phyloP scores from a whole-genome alignment of 2,888 invertebrate genomes.

The Tenodera sinensis region DNA sequence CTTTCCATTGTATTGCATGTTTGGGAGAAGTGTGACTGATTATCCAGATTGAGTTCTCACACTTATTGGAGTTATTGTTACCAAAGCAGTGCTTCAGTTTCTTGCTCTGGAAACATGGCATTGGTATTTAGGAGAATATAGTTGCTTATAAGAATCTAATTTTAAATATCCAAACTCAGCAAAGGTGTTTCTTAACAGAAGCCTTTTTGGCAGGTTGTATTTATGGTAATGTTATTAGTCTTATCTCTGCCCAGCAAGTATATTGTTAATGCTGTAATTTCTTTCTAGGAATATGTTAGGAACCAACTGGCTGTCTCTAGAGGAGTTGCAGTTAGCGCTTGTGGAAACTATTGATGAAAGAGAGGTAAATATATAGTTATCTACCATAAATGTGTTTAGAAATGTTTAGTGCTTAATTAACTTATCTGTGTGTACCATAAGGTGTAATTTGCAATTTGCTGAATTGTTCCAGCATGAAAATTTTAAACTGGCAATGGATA shows the following conservation, averaged over 20 bases:
- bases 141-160: no score
- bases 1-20: no score
- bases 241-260: not conserved
- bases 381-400: not conserved
- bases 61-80: no score
- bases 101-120: no score
- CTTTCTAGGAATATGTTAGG: constrained; percentile 52
- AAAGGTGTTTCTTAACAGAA: not conserved
- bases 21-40: no score
- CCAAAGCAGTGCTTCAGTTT: no score
- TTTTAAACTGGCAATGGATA: constrained; percentile 68
- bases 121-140: no score
- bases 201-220: not conserved
- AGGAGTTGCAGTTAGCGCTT: constrained; percentile 59
- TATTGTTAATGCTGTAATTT: not conserved
- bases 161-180: not conserved
- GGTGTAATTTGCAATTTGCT: no score
- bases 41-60: no score
- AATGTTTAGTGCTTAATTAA: not conserved
- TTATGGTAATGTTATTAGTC: not conserved
- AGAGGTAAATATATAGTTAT: constrained; percentile 42
- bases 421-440: not conserved
- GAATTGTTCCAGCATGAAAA: constrained; percentile 53
- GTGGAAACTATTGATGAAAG: constrained; percentile 60
- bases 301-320: constrained; percentile 63